Evolutionary conservation across 1,140 invertebrate genomes (phyloP).

Genomic region (Archivesica marissinica): DNA sequence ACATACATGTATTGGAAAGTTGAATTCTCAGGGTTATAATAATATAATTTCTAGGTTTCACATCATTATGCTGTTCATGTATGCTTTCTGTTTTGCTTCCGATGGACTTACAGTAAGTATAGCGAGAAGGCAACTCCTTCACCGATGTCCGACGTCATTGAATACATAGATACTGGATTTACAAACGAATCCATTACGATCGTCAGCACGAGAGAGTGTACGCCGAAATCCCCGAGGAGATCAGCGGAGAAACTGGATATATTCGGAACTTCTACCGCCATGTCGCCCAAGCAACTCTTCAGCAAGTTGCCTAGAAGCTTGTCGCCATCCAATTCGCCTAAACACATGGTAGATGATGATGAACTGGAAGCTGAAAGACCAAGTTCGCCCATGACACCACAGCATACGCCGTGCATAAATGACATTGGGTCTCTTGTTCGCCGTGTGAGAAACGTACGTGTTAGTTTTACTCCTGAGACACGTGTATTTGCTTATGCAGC

Average conservation of each 20-base stretch:
- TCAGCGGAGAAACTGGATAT: slow-evolving; percentile 1
- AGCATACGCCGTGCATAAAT: slow-evolving; percentile 64
- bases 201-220: slow-evolving; percentile 6
- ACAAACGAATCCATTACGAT: slow-evolving; percentile 12
- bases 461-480: slow-evolving; percentile 74
- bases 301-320: neutral
- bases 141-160: slow-evolving; percentile 57
- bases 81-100: slow-evolving; percentile 28
- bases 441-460: slow-evolving; percentile 73
- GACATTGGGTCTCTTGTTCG: slow-evolving; percentile 70
- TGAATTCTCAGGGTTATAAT: too few species aligned
- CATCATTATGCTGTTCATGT: neutral
- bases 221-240: slow-evolving; percentile 7
- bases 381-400: slow-evolving; percentile 50
- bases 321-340: slow-evolving; percentile 48
- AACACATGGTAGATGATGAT: slow-evolving; percentile 41
- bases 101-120: slow-evolving; percentile 69
- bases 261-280: neutral
- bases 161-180: slow-evolving; percentile 29
- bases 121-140: slow-evolving; percentile 73
- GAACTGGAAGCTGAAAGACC: slow-evolving; percentile 36
- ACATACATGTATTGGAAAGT: too few species aligned
- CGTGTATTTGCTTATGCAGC: slow-evolving; percentile 70
- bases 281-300: slow-evolving; percentile 33
- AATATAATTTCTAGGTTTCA: too few species aligned